phyloP scores from a whole-genome alignment of 2,113 vertebrate genomes.

The Theropithecus gelada region DNA sequence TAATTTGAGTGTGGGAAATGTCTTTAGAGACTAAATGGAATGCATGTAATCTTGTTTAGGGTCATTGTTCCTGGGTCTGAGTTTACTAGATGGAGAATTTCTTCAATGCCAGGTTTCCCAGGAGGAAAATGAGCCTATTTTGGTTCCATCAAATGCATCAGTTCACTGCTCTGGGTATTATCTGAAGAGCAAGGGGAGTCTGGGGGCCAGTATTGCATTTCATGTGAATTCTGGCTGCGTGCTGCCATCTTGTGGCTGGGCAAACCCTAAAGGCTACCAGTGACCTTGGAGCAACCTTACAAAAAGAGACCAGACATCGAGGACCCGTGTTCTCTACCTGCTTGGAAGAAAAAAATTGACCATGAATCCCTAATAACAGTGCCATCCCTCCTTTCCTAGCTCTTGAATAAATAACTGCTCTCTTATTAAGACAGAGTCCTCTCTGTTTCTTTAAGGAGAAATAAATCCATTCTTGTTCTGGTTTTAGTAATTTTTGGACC shows the following conservation, averaged over 20 bases:
- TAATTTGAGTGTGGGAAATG: slow-evolving; percentile 50
- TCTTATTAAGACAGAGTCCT: neutral
- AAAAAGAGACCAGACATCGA: neutral
- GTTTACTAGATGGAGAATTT: slow-evolving; percentile 55
- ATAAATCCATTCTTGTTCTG: slow-evolving; percentile 39
- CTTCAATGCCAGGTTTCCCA: slow-evolving; percentile 53
- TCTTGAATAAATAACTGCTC: neutral
- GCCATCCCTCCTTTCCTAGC: neutral
- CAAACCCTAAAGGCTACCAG: slow-evolving; percentile 69
- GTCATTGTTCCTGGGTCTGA: slow-evolving; percentile 32
- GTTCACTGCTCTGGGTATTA: slow-evolving; percentile 40
- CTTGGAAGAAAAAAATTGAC: neutral
- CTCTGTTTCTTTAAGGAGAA: slow-evolving; percentile 34
- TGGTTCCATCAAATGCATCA: slow-evolving; percentile 19
- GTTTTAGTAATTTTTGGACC: slow-evolving; percentile 16
- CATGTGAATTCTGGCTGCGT: slow-evolving; percentile 64
- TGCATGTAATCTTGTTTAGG: neutral
- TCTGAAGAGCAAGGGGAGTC: neutral
- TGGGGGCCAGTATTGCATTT: neutral
- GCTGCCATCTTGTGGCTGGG: slow-evolving; percentile 85
- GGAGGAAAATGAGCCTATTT: slow-evolving; percentile 52
- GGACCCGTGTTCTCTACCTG: neutral
- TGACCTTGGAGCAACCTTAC: neutral
- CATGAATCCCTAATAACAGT: neutral
- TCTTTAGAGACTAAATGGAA: slow-evolving; percentile 22